These are phyloP conservation scores for Cloeon dipterum DNA, from an alignment of 2,888 invertebrate genomes.

Conservation along the genomic window DNA sequence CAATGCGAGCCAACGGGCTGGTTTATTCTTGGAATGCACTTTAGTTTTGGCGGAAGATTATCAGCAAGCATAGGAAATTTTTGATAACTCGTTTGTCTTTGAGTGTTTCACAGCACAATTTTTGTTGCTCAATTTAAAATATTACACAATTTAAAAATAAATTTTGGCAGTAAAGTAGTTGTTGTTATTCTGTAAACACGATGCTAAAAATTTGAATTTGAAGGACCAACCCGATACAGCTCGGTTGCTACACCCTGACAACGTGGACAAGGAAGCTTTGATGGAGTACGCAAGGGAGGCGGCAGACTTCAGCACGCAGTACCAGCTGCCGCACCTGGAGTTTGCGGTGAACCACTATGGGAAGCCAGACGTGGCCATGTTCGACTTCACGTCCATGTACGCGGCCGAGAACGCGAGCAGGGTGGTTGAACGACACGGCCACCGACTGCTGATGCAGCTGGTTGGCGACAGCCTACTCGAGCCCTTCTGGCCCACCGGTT, in stretches of 20 bases:
- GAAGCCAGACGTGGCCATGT: slow-evolving; percentile 93
- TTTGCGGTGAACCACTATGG: slow-evolving; percentile 97
- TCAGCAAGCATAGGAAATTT: no score
- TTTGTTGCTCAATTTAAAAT: no score
- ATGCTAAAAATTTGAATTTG: no score
- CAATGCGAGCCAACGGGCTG: no score
- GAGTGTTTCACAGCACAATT: no score
- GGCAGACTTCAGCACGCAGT: slow-evolving; percentile 79
- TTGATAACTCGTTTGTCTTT: no score
- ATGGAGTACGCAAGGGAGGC: slow-evolving; percentile 85
- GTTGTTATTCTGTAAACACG: no score
- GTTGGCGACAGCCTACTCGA: slow-evolving; percentile 93
- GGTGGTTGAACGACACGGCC: slow-evolving; percentile 51
- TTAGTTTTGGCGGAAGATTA: no score
- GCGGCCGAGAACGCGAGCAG: slow-evolving; percentile 81
- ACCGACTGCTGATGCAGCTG: slow-evolving; percentile 63
- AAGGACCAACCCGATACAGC: slow-evolving; percentile 83
- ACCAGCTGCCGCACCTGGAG: slow-evolving; percentile 64
- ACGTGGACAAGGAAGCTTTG: slow-evolving; percentile 74
- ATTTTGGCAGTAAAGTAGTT: no score
- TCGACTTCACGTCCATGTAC: slow-evolving; percentile 98
- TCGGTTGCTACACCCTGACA: slow-evolving; percentile 60
- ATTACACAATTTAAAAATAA: no score
- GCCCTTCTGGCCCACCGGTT: slow-evolving; percentile 98
- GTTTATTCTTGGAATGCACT: no score